Evolutionary conservation across 2,888 invertebrate genomes (phyloP), one percentile per base, ranked within the genome.

Genomic region (Xanthostigma xanthostigma): DNA sequence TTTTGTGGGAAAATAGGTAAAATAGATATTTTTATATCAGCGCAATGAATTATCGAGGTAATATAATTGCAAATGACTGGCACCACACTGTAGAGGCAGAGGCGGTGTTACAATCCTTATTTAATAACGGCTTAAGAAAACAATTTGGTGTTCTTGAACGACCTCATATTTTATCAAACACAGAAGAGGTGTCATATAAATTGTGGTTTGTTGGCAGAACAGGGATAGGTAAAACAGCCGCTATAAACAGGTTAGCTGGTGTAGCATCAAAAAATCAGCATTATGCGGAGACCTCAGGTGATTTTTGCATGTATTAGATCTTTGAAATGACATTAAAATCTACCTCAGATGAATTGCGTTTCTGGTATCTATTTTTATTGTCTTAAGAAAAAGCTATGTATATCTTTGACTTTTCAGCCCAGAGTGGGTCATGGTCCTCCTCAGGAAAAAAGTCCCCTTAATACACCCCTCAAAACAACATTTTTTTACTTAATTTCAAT

Each of bases 151-250:
- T 74, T 44, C 56, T 76, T 34, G 76, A 76, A 55, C 64, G 67
- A 49, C 75, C 76, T 2, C 63, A 62, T 33, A 53, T 72, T 44
- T 67, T 70, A 33, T 58, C 67, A n/a, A 65, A 66, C 2, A 60
- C 70, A 12, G 72, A 75, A 56, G 74, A 74, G 60, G 72, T 72
- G 5, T 68, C 67, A 8, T 76, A 75, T 59, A 76, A 76, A 58
- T 59, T 76, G 41, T 72, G 73, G 54, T 63, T 76, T 53, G 63
- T 68, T 37, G 76, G 76, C 8, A 71, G 71, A 59, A 63, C 69
- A 13, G 72, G 73, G 2, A 70, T 72, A 17, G 76, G 76, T 2
- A 76, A 76, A 59, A 71, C 74, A 2, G 66, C 69, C 13, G 69
- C 71, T 1, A 64, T 74, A 35, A 66, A 71, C 17, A 65, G 70